Evolutionary conservation across 2,113 vertebrate species (phyloP).

Genomic region (Vireo altiloquus): DNA sequence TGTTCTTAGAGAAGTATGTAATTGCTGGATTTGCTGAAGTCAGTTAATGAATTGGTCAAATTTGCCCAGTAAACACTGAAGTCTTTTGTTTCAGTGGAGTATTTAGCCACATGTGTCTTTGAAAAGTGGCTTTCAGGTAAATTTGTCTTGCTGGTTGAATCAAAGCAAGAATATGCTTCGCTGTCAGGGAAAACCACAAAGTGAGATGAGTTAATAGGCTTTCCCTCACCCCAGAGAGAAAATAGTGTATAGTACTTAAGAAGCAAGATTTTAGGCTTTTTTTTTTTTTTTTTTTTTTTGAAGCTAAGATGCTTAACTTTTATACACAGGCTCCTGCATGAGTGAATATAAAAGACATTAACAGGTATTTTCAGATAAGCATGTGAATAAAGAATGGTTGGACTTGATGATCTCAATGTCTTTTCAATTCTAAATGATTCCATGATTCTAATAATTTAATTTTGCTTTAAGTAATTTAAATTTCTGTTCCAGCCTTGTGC

Average conservation of each 20-base stretch:
- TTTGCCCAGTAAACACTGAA: not conserved
- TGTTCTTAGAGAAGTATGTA: not conserved
- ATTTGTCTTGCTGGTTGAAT: not conserved
- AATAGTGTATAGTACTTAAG: not conserved
- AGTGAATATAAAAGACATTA: not conserved
- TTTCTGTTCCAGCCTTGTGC: not conserved
- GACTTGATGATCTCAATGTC: not conserved
- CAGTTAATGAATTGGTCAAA: not conserved
- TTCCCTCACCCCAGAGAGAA: not conserved
- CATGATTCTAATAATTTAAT: not conserved
- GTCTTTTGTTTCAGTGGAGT: not conserved
- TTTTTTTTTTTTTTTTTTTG: not conserved
- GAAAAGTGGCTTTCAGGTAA: not conserved
- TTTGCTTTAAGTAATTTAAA: not conserved
- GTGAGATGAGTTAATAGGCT: not conserved
- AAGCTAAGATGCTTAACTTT: not conserved
- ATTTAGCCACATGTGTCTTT: not conserved
- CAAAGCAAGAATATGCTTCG: not conserved
- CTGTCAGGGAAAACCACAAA: not conserved
- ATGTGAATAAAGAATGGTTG: not conserved
- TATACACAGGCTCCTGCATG: not conserved
- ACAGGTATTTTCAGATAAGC: not conserved
- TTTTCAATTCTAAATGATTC: not conserved
- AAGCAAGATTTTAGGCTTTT: not conserved
- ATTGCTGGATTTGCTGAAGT: not conserved